Percentiles rank a stretch among this genome's conserved stretches.
Conservation (phyloP, 2,888 invertebrate genomes). For the Tethea ocularis region DNA sequence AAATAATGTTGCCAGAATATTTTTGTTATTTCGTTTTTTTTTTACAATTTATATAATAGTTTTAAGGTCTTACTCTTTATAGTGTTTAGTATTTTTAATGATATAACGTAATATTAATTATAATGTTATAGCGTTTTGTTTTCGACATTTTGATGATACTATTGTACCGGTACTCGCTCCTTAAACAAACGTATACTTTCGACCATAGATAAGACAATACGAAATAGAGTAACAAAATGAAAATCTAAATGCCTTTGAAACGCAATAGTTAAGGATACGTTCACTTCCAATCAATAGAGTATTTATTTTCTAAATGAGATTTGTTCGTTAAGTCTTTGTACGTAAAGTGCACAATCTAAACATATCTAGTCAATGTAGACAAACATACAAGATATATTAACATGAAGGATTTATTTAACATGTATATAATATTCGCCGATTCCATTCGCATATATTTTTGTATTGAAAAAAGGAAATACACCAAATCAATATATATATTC, state of each 20-base stretch:
- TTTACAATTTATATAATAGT: constrained; percentile 2
- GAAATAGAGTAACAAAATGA: constrained; percentile 66
- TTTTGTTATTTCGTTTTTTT: constrained; percentile 1
- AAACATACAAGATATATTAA: constrained; percentile 45
- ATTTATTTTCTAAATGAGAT: constrained; percentile 72
- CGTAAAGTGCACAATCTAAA: constrained; percentile 73
- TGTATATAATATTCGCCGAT: constrained; percentile 61
- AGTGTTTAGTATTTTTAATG: constrained; percentile 6
- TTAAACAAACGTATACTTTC: constrained; percentile 47
- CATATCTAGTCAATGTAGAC: constrained; percentile 82
- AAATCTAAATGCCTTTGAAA: constrained; percentile 74
- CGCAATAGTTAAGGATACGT: constrained; percentile 79
- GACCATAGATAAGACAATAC: constrained; percentile 83
- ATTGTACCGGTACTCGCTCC: constrained; percentile 38
- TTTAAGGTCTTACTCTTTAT: not conserved
- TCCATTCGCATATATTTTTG: constrained; percentile 80
- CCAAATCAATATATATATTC: constrained; percentile 46
- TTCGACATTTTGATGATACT: constrained; percentile 21
- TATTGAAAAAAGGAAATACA: constrained; percentile 46
- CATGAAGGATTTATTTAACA: constrained; percentile 63
- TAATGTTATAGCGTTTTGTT: constrained; percentile 12
- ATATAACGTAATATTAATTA: constrained; percentile 30
- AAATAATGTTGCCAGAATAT: constrained; percentile 1
- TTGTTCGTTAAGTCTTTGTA: constrained; percentile 62
- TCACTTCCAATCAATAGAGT: constrained; percentile 68